Base-by-base conservation (phyloP, 1,140 invertebrate genomes). In the Polypedilum vanderplanki region DNA sequence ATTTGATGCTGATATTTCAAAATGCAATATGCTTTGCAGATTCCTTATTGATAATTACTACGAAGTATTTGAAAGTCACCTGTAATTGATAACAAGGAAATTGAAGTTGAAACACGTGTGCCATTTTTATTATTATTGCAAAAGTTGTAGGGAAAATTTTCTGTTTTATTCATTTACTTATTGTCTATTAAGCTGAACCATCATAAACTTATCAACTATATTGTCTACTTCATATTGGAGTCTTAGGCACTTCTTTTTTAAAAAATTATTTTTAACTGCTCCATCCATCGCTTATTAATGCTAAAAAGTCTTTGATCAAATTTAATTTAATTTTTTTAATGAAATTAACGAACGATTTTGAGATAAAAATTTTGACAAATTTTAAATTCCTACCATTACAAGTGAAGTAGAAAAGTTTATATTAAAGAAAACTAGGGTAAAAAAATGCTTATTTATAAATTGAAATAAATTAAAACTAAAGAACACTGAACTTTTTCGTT, bases 251-350 rank as follows among this genome's bases (percentile, higher is more conserved):
- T n/a, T 33, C 5, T 33, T 5, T 33, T 33, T 33, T 33, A 33
- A 33, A 33, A 33, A n/a, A n/a, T n/a, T n/a, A n/a, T n/a, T n/a
- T 33, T 33, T 33, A 33, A 33, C 24, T 57, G 12, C 46, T n/a
- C 46, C n/a, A 57, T n/a, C 12, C 41, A 57, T 57, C 15, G 4
- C 46, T 57, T 57, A n/a, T 12, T n/a, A 57, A 57, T 57, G 4
- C n/a, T 57, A n/a, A n/a, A 57, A 57, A 57, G 46, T 57, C 46
- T 57, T 57, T 57, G 46, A 57, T 57, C 46, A 57, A 33, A 33
- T 33, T 33, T 33, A 33, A 33, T 33, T 33, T n/a, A n/a, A 33
- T 3, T 33, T 33, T 33, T 33, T 33, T 33, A 33, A 33, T 5
- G 24, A 5, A 33, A 33, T 3, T 33, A 33, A 33, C 1, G 5